phyloP scores from a whole-genome alignment of 2,797 vertebrate species.

The Balearica regulorum region DNA sequence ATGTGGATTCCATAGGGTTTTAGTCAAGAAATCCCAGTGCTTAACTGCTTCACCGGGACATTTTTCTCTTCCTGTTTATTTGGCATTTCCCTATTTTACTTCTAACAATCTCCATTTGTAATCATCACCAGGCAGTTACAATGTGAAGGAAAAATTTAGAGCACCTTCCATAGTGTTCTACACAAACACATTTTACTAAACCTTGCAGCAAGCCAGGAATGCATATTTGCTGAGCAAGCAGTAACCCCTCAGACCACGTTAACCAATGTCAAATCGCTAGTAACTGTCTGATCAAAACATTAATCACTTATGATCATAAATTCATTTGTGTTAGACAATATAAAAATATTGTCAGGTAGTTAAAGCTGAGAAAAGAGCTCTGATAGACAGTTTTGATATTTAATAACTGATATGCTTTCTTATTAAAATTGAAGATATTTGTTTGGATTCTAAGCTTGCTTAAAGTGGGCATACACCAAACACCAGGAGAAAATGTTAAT shows the following conservation, averaged over 20 bases:
- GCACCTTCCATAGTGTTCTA: not conserved
- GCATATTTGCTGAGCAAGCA: not conserved
- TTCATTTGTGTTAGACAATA: not conserved
- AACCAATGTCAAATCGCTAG: not conserved
- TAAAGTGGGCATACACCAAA: not conserved
- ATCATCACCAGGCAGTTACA: not conserved
- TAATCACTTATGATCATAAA: not conserved
- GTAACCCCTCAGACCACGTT: not conserved
- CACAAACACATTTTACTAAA: not conserved
- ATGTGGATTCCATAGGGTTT: not conserved
- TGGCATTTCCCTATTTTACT: not conserved
- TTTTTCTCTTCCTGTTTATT: not conserved
- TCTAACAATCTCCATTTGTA: not conserved
- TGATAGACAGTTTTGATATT: not conserved
- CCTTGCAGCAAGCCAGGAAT: not conserved
- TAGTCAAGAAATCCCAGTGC: not conserved
- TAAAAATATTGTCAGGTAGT: not conserved
- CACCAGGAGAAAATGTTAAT: not conserved
- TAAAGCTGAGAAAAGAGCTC: not conserved
- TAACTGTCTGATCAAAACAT: not conserved
- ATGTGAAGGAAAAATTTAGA: not conserved
- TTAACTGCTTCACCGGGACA: not conserved
- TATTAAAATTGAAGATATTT: not conserved
- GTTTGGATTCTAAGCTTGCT: not conserved
- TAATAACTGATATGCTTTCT: not conserved